Base-by-base conservation (phyloP, 1,140 invertebrate species). In the Vanessa tameamea region DNA sequence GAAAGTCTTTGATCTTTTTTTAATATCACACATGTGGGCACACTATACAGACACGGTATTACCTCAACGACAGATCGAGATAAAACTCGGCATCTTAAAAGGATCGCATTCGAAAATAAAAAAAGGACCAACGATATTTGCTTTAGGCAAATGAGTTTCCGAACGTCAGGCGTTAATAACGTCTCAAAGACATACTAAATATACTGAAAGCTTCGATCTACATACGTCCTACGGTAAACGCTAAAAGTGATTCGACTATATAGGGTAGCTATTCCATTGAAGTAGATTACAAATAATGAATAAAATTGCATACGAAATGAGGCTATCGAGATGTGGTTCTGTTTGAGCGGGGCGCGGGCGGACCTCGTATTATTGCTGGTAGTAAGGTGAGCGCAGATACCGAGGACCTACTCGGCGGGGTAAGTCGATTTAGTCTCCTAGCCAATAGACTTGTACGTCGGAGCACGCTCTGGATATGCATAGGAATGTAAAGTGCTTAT, bases 261-360 rank as follows among this genome's bases (percentile, higher is more conserved):
- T 86, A 83, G 85, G 85, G 85, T 86, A 87, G 87, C 85, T 53
- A 53, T 88, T 87, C 90, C 82, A 92, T 89, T 90, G 88, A 88
- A 91, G 90, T 87, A 88, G 87, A 92, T 92, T 92, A 92, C 90
- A 92, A 92, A 92, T 92, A 91, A 91, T 92, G 89, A 92, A 92
- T 92, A 92, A 92, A 92, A 92, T 92, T 92, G 89, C 90, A 92
- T 92, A 89, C 87, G 87, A 87, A 92, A 92, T 92, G 90, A 90
- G 88, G 78, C 83, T 80, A 85, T 69, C 68, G 84, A 83, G 82
- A 82, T 83, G 83, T 81, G 78, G 75, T 43, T 43, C 83, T 92
- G 88, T 90, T 91, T 92, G 88, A 78, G 66, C 78, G 78, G 82
- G 81, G 80, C 37, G 37, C 37, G 37, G 37, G 37, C 37, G 37